Evolutionary conservation across 2,113 vertebrate species (phyloP), one percentile per base, ranked within the genome.

Genomic region (Struthio camelus): DNA sequence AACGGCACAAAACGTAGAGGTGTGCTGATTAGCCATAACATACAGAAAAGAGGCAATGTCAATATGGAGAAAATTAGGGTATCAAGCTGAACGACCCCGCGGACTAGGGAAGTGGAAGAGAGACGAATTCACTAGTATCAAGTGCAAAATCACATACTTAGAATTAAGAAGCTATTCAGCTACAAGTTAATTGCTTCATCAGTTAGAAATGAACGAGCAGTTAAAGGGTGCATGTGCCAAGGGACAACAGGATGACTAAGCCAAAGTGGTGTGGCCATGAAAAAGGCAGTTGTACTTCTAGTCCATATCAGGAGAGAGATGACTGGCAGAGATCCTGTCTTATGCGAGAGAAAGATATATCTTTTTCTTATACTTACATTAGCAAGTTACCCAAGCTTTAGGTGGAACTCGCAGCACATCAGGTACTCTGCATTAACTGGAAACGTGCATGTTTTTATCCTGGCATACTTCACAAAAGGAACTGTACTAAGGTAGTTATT

Each of bases 171-270:
- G 86, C 36, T 62, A 58, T 11, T 82, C 85, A 93, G 78, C 85
- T 87, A 51, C 58, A 89, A 91, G 80, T 75, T 85, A 95, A 91
- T 94, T 91, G 75, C n/a, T 56, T 94, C 59, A 86, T 83, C 83
- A 86, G 86, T 80, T 89, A 89, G 72, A 89, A 93, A 89, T 38
- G 30, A 71, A 89, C 50, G 65, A 84, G 36, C 59, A 92, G 22
- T 25, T 46, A 80, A 73, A 86, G 80, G 6, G 0, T 30, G 44
- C 1, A 19, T 38, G 44, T 23, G 48, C 59, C 93, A 86, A 93
- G 80, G 70, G 76, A 59, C 25, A 86, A 14, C 34, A 59, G 51
- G 40, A 80, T 89, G 80, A 88, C 40, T 58, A 66, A 94, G 42
- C 11, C 1, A 0, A 4, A 15, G 17, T 20, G 16, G 24, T 51